Evolutionary conservation across 1,140 invertebrate genomes (phyloP), one percentile per base, ranked within the genome.

Genomic region (Coptotermes formosanus): DNA sequence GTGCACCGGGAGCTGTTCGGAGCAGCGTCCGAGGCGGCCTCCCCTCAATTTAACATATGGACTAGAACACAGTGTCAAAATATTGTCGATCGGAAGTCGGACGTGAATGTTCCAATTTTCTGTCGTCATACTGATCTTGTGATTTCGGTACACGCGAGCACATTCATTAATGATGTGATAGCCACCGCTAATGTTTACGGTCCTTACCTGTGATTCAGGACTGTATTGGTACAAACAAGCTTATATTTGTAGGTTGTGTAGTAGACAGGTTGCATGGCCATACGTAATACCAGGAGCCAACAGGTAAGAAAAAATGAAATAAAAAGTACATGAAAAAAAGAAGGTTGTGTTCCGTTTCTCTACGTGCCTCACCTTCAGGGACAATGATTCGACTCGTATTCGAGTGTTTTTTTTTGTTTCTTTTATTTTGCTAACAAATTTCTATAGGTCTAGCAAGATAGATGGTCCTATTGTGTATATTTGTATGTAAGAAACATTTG

Each of bases 291-390:
- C 82, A 84, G 86, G 45, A 86, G 86, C 83, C 86, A 86, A 84
- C 86, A 86, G 86, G 86, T 86, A 86, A 52, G 44, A 86, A 69
- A 86, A 82, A 86, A 86, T 38, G 64, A 86, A 64, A 55, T 16
- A 75, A 75, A 84, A 84, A 81, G 64, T n/a, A 38, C n/a, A 30
- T 55, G 45, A 86, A 84, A 83, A 69, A 83, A 83, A 86, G 59
- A 86, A 84, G 82, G 86, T n/a, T 86, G 82, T 86, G 82, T 86
- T 86, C 83, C 86, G 86, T 86, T 86, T 86, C 85, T 86, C 64
- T 86, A 86, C 86, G 86, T 86, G 86, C 86, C 52, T 84, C 86
- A 86, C 86, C 86, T 86, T 86, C 86, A 86, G 83, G 83, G 83
- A 86, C 82, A 45, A 52, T 44, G 83, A 84, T 84, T 84, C 44